phyloP scores from a whole-genome alignment of 1,140 invertebrate genomes.

The Philopotamus ludificatus region DNA sequence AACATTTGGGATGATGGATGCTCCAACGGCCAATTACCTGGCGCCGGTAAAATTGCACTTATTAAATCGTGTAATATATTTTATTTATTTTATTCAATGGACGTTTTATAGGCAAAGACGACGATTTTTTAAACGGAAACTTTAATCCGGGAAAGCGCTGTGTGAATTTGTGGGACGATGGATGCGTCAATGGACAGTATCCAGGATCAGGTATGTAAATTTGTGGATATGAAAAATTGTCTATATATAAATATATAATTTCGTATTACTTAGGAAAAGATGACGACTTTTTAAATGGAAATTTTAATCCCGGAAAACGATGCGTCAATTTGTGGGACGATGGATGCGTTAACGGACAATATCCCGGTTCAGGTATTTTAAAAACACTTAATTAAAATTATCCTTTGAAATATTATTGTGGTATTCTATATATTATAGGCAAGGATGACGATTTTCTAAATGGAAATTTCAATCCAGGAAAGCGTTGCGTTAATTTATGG shows the following conservation, averaged over 20 bases:
- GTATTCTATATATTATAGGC: conserved; percentile 40
- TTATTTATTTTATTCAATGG: neutral
- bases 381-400: too few species aligned
- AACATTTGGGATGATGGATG: conserved; percentile 53
- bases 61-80: conserved; percentile 1
- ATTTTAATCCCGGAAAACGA: conserved; percentile 46
- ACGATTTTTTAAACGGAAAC: conserved; percentile 46
- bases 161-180: conserved; percentile 47
- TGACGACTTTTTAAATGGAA: conserved; percentile 46
- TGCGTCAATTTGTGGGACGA: conserved; percentile 52
- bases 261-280: conserved; percentile 43
- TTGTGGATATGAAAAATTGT: neutral
- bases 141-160: conserved; percentile 49
- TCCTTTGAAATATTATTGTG: neutral
- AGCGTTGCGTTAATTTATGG: conserved; percentile 51
- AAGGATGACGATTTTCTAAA: conserved; percentile 46
- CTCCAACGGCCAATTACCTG: conserved; percentile 47
- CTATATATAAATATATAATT: conserved; percentile 6
- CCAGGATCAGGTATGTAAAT: conserved; percentile 41
- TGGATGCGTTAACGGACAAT: conserved; percentile 50
- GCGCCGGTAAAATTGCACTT: conserved; percentile 44
- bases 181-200: conserved; percentile 44
- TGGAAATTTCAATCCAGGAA: conserved; percentile 42
- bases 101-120: conserved; percentile 45
- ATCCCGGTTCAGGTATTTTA: conserved; percentile 51